Base-by-base conservation (phyloP, 2,888 invertebrate species). In the Drosophila macrothrix region DNA sequence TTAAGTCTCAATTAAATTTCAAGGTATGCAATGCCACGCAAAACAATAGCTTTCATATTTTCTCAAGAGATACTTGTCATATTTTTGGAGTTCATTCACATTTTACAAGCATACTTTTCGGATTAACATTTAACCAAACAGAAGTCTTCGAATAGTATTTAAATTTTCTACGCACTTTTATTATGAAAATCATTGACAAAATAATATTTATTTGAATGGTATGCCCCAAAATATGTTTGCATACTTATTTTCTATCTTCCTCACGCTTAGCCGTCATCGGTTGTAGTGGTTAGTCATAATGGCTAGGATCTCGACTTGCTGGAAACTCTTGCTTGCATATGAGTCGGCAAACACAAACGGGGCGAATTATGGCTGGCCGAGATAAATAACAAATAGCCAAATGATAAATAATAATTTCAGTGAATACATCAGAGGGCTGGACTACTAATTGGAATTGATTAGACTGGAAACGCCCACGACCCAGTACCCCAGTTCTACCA, bases 381-480 rank as follows among this genome's bases (percentile, higher is more conserved):
- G 82, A 90, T 90, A 91, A 90, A 85, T 88, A 89, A 85, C 80
- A 89, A 91, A 92, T 92, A 92, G 85, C 82, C 90, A 90, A 92
- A 92, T 92, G 92, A 92, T 92, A 92, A 92, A 92, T 92, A 93
- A 92, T 92, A 93, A 93, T 93, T 92, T 91, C 83, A 87, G 82
- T 87, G 91, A 92, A 92, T 92, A 91, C 92, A 92, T 91, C 92
- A 90, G 92, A 92, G 92, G 91, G 84, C 86, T 71, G 82, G 90
- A 82, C 89, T 84, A 83, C 92, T 93, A 93, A 92, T 92, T 92
- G 93, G 93, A 93, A 92, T 93, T 93, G 92, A 92, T 92, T 92
- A 92, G 92, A 91, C 89, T 63, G 55, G 72, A 67, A 71, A 54
- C 69, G 67, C 79, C 62, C 69, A 72, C 60, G 29, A 50, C 37